Percentiles rank a stretch among this genome's conserved stretches.
phyloP scores from a whole-genome alignment of 2,888 invertebrate genomes.

The Amblyteles armatorius region DNA sequence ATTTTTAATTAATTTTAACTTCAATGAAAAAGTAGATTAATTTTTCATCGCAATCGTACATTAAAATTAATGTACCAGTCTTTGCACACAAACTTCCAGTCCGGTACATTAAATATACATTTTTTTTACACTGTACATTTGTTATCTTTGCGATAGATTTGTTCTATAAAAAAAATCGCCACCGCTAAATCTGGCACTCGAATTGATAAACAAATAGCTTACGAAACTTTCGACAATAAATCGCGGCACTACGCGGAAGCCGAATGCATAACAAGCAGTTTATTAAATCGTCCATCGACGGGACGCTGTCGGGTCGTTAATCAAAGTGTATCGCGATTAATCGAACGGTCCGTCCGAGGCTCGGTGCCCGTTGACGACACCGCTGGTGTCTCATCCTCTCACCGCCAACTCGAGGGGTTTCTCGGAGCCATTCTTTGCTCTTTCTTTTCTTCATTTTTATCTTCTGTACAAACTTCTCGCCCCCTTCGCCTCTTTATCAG shows the following conservation, averaged over 20 bases:
- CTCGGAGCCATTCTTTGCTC: constrained; percentile 13
- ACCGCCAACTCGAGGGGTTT: constrained; percentile 9
- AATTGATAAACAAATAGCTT: constrained; percentile 14
- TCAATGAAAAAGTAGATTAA: too few relatives aligned
- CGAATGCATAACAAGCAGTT: constrained; percentile 11
- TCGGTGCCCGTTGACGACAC: constrained; percentile 20
- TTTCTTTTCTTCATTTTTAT: constrained; percentile 35
- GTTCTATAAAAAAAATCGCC: background rate
- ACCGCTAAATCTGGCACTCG: background rate
- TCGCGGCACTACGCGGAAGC: background rate
- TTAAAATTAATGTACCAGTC: too few relatives aligned
- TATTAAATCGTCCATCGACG: constrained; percentile 54
- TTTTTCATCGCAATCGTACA: too few relatives aligned
- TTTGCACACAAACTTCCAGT: too few relatives aligned
- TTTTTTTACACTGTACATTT: too few relatives aligned
- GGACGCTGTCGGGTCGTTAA: constrained; percentile 38
- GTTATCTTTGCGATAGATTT: background rate
- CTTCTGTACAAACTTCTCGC: constrained; percentile 46
- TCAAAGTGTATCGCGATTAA: constrained; percentile 49
- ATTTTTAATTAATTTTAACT: too few relatives aligned
- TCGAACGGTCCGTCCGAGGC: constrained; percentile 39
- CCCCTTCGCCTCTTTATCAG: constrained; percentile 10
- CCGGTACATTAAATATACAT: too few relatives aligned
- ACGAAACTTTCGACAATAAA: constrained; percentile 37
- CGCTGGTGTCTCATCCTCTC: constrained; percentile 28